Conservation (phyloP, 2,113 vertebrate species). For the Callorhinus ursinus region DNA sequence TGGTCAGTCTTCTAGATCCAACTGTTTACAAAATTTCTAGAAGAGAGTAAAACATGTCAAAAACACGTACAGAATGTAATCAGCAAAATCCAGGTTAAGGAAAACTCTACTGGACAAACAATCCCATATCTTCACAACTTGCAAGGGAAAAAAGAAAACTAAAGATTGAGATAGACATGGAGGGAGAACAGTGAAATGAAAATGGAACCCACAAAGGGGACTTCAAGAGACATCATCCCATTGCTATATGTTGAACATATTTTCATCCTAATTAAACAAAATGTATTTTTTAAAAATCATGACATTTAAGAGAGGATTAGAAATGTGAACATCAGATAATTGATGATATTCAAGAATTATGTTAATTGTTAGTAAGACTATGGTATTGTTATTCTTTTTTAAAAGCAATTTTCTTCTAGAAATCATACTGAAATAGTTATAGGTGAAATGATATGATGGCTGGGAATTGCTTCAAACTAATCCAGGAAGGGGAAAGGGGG, state of each 20-base stretch:
- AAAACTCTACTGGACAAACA: not conserved
- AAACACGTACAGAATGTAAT: not conserved
- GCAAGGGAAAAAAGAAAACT: not conserved
- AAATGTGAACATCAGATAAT: slow-evolving; percentile 11
- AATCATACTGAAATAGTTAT: not conserved
- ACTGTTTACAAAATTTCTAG: not conserved
- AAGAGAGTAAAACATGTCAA: not conserved
- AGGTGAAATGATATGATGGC: slow-evolving; percentile 30
- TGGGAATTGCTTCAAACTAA: slow-evolving; percentile 27
- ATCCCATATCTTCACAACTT: not conserved
- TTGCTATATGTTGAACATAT: not conserved
- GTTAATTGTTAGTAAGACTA: not conserved
- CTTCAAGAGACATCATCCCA: not conserved
- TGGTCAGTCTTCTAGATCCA: not conserved
- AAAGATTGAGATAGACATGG: not conserved
- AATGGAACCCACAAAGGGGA: not conserved
- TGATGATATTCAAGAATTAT: not conserved
- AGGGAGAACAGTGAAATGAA: not conserved
- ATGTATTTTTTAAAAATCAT: not conserved
- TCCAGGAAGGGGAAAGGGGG: not conserved
- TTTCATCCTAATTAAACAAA: not conserved
- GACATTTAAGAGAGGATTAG: slow-evolving; percentile 5
- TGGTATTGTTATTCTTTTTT: not conserved
- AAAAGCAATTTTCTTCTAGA: slow-evolving; percentile 1
- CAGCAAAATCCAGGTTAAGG: not conserved